Evolutionary conservation across 1,140 invertebrate genomes (phyloP).

Genomic region (Drosophila mauritiana): DNA sequence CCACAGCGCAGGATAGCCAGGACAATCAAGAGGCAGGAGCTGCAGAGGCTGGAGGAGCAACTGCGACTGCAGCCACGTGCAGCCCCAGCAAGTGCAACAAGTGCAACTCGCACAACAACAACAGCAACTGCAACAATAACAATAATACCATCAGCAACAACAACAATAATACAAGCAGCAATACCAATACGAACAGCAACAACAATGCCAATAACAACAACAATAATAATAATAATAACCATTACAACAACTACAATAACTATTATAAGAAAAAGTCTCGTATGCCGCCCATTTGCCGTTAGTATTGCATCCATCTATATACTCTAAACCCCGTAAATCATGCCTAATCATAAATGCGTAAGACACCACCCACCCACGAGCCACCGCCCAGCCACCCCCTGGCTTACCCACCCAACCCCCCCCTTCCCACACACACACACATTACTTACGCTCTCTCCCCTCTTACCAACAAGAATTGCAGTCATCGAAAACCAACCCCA

Average conservation of each 20-base stretch:
- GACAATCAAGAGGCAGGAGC: conserved; percentile 25
- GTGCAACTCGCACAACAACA: conserved; percentile 23
- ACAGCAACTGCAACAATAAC: conserved; percentile 71
- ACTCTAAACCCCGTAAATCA: conserved; percentile 43
- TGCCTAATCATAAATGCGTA: conserved; percentile 8
- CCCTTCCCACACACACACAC: neutral
- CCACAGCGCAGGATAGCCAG: conserved; percentile 12
- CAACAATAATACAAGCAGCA: conserved; percentile 50
- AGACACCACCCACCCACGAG: neutral
- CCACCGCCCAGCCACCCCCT: neutral
- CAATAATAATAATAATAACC: conserved; percentile 79
- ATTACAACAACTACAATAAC: conserved; percentile 84
- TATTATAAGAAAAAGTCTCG: conserved; percentile 84
- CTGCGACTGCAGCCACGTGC: conserved; percentile 35
- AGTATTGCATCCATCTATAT: conserved; percentile 68
- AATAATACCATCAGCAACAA: conserved; percentile 53
- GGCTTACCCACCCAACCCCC: neutral
- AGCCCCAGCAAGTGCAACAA: conserved; percentile 68
- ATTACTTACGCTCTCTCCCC: conserved; percentile 1
- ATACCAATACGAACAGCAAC: conserved; percentile 59
- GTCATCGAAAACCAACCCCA: conserved; percentile 3
- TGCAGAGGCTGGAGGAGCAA: conserved; percentile 1
- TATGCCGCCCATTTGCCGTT: conserved; percentile 84
- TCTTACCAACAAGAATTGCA: conserved; percentile 3
- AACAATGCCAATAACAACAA: conserved; percentile 66